Conservation (phyloP, 2,797 vertebrate genomes). For the Discoglossus pictus region DNA sequence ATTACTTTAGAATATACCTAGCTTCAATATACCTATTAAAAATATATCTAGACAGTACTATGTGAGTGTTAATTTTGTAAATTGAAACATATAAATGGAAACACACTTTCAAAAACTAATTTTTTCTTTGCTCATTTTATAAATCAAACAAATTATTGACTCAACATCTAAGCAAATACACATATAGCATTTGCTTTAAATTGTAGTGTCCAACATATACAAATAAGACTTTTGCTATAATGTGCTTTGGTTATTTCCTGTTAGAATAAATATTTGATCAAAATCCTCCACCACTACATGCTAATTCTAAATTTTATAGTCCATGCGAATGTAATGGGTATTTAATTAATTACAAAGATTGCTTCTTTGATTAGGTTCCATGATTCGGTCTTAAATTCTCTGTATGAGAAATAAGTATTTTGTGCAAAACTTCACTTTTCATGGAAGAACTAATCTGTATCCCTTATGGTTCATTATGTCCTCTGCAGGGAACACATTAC, state of each 20-base stretch:
- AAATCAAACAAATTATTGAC: constrained; percentile 4
- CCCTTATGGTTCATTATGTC: constrained; percentile 28
- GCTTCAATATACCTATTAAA: no score
- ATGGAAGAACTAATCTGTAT: constrained; percentile 25
- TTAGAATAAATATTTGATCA: constrained; percentile 7
- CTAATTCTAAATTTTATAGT: no score
- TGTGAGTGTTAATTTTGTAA: constrained; percentile 11
- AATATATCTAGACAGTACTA: no score
- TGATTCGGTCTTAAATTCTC: constrained; percentile 18
- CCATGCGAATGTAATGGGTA: constrained; percentile 29
- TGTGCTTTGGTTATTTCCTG: background rate
- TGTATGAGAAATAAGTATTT: constrained; percentile 6
- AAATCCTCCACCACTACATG: constrained; percentile 9
- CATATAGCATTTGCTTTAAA: no score
- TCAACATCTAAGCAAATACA: no score
- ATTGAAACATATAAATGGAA: background rate
- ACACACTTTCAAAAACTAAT: background rate
- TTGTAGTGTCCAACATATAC: no score
- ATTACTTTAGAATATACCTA: no score
- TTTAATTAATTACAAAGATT: constrained; percentile 27
- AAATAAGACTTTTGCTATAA: background rate
- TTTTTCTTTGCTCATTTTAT: background rate
- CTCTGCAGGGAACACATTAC: constrained; percentile 25
- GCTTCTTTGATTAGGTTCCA: constrained; percentile 15
- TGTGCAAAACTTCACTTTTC: constrained; percentile 14